These are phyloP conservation scores for Rhinichthys osculus DNA, from an alignment of 2,797 vertebrate genomes.

Conservation along the genomic window DNA sequence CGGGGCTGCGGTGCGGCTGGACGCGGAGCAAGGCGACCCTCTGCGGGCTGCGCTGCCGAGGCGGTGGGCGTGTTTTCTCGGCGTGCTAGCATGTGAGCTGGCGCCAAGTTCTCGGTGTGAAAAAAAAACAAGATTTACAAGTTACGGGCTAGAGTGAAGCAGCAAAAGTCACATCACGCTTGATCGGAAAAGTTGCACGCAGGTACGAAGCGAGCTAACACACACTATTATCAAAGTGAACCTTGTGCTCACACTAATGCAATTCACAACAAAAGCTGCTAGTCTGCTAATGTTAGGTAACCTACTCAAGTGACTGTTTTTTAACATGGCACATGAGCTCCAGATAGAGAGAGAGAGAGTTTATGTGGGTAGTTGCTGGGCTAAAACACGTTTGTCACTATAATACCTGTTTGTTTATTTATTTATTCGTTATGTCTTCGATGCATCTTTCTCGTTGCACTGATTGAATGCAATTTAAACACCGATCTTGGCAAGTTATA, in stretches of 20 bases:
- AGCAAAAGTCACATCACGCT: slow-evolving; percentile 70
- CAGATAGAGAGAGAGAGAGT: not conserved
- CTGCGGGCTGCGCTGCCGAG: slow-evolving; percentile 52
- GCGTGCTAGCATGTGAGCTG: slow-evolving; percentile 60
- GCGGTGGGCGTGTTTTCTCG: slow-evolving; percentile 60
- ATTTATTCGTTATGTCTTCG: slow-evolving; percentile 3
- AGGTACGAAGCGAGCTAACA: slow-evolving; percentile 72
- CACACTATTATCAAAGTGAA: slow-evolving; percentile 32
- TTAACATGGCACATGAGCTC: slow-evolving; percentile 36
- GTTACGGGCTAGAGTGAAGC: slow-evolving; percentile 68
- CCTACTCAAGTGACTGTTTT: slow-evolving; percentile 56
- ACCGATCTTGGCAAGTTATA: slow-evolving; percentile 45
- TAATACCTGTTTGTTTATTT: not conserved
- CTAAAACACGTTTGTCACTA: not conserved
- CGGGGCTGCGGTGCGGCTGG: slow-evolving; percentile 39
- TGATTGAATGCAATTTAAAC: slow-evolving; percentile 36
- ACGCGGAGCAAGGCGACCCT: slow-evolving; percentile 47
- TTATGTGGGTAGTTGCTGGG: not conserved
- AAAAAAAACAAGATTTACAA: slow-evolving; percentile 56
- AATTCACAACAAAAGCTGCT: slow-evolving; percentile 62
- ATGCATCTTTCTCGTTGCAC: slow-evolving; percentile 29
- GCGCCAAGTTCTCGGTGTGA: slow-evolving; percentile 59
- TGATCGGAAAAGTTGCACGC: slow-evolving; percentile 79
- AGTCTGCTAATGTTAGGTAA: slow-evolving; percentile 59
- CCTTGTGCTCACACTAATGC: slow-evolving; percentile 30